A percentile compares a stretch with the other conserved stretches of the same genome.
Evolutionary conservation across 1,140 invertebrate genomes (phyloP).

Genomic region (Maconellicoccus hirsutus): DNA sequence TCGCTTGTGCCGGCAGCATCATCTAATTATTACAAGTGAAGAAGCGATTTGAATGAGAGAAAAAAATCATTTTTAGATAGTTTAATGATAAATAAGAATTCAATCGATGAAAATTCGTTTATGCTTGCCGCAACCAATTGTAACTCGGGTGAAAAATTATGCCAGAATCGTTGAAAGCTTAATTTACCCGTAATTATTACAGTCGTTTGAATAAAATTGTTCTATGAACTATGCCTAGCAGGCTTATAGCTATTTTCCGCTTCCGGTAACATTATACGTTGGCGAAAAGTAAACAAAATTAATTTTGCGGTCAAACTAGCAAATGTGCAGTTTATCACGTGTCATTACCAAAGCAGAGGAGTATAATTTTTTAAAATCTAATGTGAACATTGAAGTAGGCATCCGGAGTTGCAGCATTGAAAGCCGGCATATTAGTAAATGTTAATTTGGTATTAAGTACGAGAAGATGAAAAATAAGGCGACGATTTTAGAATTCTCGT

Average conservation of each 20-base stretch:
- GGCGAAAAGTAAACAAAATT: neutral
- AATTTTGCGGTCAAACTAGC: neutral
- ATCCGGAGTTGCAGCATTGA: neutral
- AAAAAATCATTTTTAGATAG: neutral
- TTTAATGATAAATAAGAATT: conserved; percentile 1
- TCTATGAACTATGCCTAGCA: too few relatives aligned
- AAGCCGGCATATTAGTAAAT: neutral
- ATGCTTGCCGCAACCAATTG: neutral
- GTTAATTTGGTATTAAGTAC: neutral
- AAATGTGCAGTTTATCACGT: neutral
- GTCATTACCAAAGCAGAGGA: neutral
- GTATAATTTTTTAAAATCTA: too few relatives aligned
- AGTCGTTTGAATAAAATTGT: too few relatives aligned
- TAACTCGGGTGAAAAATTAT: neutral
- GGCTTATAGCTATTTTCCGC: neutral
- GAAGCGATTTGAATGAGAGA: neutral
- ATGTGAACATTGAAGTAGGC: neutral
- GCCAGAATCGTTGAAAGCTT: neutral
- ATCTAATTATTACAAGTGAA: conserved; percentile 1
- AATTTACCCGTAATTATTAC: too few relatives aligned
- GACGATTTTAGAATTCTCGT: neutral
- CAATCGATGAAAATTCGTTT: neutral
- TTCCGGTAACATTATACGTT: neutral
- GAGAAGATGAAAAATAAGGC: neutral
- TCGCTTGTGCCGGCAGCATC: neutral